Conservation (phyloP, 2,888 invertebrate species). For the Caenorhabditis zanzibari region DNA sequence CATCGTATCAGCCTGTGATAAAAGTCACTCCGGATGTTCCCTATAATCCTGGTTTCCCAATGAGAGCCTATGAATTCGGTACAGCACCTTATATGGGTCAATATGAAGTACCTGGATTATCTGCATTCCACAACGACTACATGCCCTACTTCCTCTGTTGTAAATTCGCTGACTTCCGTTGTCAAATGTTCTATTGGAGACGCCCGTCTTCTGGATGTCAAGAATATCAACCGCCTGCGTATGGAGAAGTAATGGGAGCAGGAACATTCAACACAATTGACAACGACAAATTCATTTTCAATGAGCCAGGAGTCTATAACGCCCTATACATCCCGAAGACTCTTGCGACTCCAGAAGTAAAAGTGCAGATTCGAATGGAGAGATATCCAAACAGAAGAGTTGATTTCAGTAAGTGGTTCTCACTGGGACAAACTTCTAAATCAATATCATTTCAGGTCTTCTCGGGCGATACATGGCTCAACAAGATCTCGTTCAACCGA, state of each 20-base stretch:
- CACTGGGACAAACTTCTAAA: no score
- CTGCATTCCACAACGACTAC: conserved; percentile 97
- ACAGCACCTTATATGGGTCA: conserved; percentile 95
- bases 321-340: conserved; percentile 86
- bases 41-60: conserved; percentile 83
- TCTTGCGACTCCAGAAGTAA: conserved; percentile 78
- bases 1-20: conserved; percentile 91
- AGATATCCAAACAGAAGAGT: conserved; percentile 82
- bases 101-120: conserved; percentile 94
- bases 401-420: conserved; percentile 77
- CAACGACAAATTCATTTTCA: conserved; percentile 93
- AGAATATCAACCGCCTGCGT: conserved; percentile 94
- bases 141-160: conserved; percentile 96
- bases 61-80: conserved; percentile 89
- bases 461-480: conserved; percentile 80
- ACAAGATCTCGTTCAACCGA: conserved; percentile 82
- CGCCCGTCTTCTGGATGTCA: conserved; percentile 96
- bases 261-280: conserved; percentile 96
- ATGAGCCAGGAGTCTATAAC: conserved; percentile 94
- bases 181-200: conserved; percentile 93
- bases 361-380: conserved; percentile 82
- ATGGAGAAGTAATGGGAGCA: conserved; percentile 92
- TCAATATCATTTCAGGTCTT: conserved; percentile 70
- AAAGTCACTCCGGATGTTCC: conserved; percentile 77
- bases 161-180: conserved; percentile 95